A percentile compares a stretch with the other conserved stretches of the same genome.
Evolutionary conservation across 2,797 vertebrate species (phyloP).

Genomic region (Falco cherrug): DNA sequence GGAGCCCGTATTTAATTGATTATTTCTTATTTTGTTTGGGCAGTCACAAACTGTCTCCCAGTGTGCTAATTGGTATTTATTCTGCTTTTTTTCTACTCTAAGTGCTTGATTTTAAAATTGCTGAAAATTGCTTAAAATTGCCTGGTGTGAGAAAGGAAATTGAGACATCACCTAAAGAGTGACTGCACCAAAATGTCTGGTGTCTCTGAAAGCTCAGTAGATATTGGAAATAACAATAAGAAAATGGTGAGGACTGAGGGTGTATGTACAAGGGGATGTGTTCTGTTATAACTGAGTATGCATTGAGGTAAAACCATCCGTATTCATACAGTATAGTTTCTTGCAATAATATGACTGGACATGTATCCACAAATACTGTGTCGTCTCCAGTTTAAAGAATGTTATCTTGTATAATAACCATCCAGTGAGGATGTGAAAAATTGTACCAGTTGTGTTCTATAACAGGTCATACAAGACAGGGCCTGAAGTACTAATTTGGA

Average conservation of each 20-base stretch:
- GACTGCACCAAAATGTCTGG: neutral
- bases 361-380: neutral
- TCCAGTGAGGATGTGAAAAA: neutral
- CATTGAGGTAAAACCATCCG: neutral
- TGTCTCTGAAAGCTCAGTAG: neutral
- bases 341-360: neutral
- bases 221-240: neutral
- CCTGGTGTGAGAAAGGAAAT: neutral
- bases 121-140: neutral
- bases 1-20: neutral
- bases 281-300: neutral
- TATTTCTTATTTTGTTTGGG: neutral
- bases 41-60: neutral
- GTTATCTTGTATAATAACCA: neutral
- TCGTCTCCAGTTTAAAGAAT: neutral
- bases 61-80: neutral
- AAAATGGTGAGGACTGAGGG: neutral
- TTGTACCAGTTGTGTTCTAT: neutral
- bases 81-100: neutral
- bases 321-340: neutral
- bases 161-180: neutral
- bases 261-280: neutral
- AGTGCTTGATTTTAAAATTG: neutral
- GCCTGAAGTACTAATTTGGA: neutral
- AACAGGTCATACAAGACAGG: neutral